These are phyloP conservation scores for Siniperca scherzeri DNA, from an alignment of 2,797 vertebrate genomes.

Conservation along the genomic window DNA sequence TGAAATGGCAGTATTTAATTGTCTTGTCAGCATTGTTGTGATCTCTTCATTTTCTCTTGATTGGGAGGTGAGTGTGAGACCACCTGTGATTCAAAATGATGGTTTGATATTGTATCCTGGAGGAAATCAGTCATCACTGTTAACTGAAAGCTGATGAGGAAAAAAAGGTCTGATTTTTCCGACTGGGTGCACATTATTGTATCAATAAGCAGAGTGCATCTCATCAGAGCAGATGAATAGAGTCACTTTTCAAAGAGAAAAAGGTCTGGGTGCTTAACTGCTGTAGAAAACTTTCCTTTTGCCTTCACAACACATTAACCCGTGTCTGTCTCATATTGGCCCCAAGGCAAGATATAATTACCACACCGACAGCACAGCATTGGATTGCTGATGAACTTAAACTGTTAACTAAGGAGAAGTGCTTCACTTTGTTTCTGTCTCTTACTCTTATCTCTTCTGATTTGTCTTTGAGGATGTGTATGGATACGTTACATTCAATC, in stretches of 20 bases:
- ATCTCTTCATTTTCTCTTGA: constrained; percentile 54
- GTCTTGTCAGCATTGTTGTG: constrained; percentile 50
- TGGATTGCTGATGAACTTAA: constrained; percentile 58
- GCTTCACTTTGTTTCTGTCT: constrained; percentile 36
- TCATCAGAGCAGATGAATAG: constrained; percentile 58
- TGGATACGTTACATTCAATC: constrained; percentile 2
- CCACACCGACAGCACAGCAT: constrained; percentile 35
- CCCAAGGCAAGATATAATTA: constrained; percentile 66
- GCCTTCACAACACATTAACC: constrained; percentile 72
- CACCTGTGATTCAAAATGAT: constrained; percentile 50
- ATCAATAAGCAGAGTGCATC: constrained; percentile 31
- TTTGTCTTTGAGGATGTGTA: constrained; percentile 36
- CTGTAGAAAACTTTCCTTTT: constrained; percentile 57
- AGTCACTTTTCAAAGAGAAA: constrained; percentile 44
- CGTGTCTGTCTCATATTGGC: constrained; percentile 56
- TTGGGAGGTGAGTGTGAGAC: constrained; percentile 43
- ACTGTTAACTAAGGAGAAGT: constrained; percentile 31
- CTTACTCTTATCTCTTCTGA: constrained; percentile 13
- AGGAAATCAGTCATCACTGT: constrained; percentile 47
- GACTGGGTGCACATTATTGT: constrained; percentile 37
- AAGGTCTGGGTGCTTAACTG: constrained; percentile 29
- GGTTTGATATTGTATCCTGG: constrained; percentile 47
- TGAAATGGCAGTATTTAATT: constrained; percentile 41
- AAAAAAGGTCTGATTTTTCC: constrained; percentile 14
- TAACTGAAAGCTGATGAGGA: constrained; percentile 30